A percentile compares a stretch with the other conserved stretches of the same genome.
These are phyloP conservation scores for Sebastes schlegelii DNA, from an alignment of 2,113 vertebrate species.

Conservation along the genomic window DNA sequence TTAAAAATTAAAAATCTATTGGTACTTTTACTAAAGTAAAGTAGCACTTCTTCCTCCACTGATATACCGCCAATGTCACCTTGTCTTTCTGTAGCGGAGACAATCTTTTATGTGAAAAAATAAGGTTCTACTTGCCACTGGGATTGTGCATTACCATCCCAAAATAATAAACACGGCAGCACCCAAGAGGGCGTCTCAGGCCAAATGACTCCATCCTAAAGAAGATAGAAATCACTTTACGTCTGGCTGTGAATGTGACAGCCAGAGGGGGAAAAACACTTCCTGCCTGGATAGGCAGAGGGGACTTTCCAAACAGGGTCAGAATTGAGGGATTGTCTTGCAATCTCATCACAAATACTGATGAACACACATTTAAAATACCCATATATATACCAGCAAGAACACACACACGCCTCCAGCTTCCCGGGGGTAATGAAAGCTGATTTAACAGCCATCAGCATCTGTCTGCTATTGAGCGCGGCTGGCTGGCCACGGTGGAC, in stretches of 20 bases:
- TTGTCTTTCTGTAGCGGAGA: neutral
- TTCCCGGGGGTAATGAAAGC: conserved; percentile 54
- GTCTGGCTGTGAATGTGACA: conserved; percentile 54
- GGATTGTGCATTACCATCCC: conserved; percentile 12
- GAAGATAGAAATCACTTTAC: conserved; percentile 68
- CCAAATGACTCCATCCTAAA: conserved; percentile 39
- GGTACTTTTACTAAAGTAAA: neutral
- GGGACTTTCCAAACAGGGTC: conserved; percentile 65
- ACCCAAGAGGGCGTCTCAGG: conserved; percentile 7
- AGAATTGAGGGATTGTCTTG: conserved; percentile 46
- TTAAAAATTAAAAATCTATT: neutral
- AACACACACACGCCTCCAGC: conserved; percentile 26
- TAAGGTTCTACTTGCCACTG: neutral
- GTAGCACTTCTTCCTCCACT: neutral
- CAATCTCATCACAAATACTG: conserved; percentile 33
- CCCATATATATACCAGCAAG: neutral
- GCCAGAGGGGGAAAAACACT: conserved; percentile 32
- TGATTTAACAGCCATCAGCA: conserved; percentile 64
- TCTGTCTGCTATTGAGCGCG: conserved; percentile 55
- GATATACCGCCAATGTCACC: neutral
- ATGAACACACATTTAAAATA: conserved; percentile 27
- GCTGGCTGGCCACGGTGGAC: conserved; percentile 49
- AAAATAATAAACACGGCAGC: conserved; percentile 57
- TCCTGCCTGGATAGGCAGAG: conserved; percentile 59
- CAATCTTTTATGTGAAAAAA: neutral